phyloP scores from a whole-genome alignment of 2,113 vertebrate genomes.

The Stercorarius parasiticus region DNA sequence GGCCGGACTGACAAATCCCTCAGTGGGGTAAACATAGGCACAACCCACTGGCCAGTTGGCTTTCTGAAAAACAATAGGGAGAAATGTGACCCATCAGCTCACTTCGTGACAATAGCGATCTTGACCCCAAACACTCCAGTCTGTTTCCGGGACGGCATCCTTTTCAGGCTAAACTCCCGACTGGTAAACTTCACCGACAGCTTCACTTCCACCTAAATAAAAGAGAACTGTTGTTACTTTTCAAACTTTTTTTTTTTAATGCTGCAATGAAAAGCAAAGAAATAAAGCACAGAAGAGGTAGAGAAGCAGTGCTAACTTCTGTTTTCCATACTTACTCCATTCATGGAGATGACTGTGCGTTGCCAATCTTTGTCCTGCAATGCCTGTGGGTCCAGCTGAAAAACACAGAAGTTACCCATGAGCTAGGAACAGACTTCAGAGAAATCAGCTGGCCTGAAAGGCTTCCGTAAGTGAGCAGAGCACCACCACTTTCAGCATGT shows the following conservation, averaged over 20 bases:
- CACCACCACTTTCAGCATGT: background rate
- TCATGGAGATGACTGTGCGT: conserved; percentile 93
- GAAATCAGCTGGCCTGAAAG: background rate
- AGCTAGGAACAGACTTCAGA: background rate
- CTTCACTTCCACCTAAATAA: conserved; percentile 90
- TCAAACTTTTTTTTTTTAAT: background rate
- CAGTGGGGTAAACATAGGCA: background rate
- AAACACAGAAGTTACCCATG: background rate
- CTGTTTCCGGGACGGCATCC: conserved; percentile 91
- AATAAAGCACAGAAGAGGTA: background rate
- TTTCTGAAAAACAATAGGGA: background rate
- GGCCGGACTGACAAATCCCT: background rate
- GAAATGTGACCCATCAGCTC: conserved; percentile 38
- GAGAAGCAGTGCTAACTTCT: background rate
- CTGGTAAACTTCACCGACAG: conserved; percentile 96
- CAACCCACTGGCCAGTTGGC: background rate
- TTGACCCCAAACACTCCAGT: conserved; percentile 95
- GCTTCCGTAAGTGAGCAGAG: background rate
- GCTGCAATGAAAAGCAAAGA: background rate
- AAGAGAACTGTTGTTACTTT: background rate
- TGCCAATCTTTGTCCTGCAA: conserved; percentile 98
- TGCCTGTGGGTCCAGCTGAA: conserved; percentile 89
- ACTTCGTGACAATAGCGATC: conserved; percentile 96
- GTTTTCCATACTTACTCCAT: conserved; percentile 82
- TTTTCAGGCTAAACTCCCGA: conserved; percentile 95